Conservation (phyloP, 2,797 vertebrate genomes). For the Xenopus petersii region DNA sequence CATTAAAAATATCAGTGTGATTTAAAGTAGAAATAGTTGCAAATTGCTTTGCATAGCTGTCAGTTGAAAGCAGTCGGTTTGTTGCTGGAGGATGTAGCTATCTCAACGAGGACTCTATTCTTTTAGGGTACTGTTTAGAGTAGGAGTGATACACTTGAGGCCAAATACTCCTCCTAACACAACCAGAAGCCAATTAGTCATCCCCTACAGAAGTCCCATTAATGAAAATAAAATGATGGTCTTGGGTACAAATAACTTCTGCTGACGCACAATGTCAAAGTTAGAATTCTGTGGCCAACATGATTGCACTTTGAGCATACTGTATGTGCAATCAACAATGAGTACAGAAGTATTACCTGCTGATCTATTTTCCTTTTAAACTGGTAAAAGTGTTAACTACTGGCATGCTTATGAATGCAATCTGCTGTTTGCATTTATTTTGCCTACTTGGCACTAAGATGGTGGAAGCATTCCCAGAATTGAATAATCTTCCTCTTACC, state of each 20-base stretch:
- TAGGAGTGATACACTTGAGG: too few species aligned
- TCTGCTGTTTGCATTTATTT: neutral
- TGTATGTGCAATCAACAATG: neutral
- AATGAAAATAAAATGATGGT: too few species aligned
- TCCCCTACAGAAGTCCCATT: too few species aligned
- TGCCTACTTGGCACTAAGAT: conserved; percentile 3
- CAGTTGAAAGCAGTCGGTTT: too few species aligned
- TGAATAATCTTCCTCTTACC: neutral
- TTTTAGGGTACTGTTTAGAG: too few species aligned
- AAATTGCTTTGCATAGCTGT: too few species aligned
- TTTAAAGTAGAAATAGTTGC: too few species aligned
- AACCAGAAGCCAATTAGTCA: too few species aligned
- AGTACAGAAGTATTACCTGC: neutral
- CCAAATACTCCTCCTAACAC: too few species aligned
- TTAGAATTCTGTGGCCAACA: neutral
- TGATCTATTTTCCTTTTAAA: neutral
- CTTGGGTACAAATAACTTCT: neutral
- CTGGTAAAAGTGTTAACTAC: neutral
- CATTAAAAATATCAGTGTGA: too few species aligned
- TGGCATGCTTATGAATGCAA: neutral
- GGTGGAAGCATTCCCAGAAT: neutral
- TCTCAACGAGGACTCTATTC: too few species aligned
- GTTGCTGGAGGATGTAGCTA: too few species aligned
- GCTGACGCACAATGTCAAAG: neutral
- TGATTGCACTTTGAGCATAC: neutral